A percentile compares a stretch with the other conserved stretches of the same genome.
These are phyloP conservation scores for Halictus quadricinctus DNA, from an alignment of 2,888 invertebrate genomes.

Conservation along the genomic window DNA sequence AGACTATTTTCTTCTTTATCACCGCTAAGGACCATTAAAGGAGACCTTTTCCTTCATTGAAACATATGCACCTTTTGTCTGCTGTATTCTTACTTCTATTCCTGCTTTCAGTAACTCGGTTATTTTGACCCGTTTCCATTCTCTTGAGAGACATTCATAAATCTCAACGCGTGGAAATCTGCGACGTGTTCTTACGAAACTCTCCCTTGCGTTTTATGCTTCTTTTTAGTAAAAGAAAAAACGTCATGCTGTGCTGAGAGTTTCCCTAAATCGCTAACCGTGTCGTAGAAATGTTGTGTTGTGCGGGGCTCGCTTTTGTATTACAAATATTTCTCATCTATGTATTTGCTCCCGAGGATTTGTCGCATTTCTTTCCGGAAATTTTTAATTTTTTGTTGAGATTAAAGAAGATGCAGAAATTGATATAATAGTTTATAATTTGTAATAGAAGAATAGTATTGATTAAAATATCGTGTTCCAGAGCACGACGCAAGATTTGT, in stretches of 20 bases:
- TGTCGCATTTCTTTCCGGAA: neutral
- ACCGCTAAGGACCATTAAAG: neutral
- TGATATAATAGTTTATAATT: too few relatives aligned
- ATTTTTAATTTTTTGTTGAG: too few relatives aligned
- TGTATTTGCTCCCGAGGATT: neutral
- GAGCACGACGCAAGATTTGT: constrained; percentile 88
- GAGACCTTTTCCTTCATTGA: neutral
- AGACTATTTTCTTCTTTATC: neutral
- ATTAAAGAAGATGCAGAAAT: too few relatives aligned
- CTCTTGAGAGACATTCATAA: neutral
- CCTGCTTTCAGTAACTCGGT: neutral
- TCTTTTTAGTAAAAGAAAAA: neutral
- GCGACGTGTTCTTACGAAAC: neutral
- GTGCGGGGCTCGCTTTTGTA: neutral
- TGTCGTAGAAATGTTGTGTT: neutral
- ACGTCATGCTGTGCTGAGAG: neutral
- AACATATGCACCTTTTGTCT: neutral
- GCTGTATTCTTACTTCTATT: neutral
- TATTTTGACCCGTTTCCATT: neutral
- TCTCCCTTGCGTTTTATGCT: neutral
- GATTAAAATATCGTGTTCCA: constrained; percentile 57
- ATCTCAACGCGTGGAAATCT: neutral
- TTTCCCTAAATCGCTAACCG: neutral
- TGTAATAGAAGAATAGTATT: neutral
- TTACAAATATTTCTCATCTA: neutral